Evolutionary conservation across 2,797 vertebrate genomes (phyloP).

Genomic region (Eulemur albifrons): DNA sequence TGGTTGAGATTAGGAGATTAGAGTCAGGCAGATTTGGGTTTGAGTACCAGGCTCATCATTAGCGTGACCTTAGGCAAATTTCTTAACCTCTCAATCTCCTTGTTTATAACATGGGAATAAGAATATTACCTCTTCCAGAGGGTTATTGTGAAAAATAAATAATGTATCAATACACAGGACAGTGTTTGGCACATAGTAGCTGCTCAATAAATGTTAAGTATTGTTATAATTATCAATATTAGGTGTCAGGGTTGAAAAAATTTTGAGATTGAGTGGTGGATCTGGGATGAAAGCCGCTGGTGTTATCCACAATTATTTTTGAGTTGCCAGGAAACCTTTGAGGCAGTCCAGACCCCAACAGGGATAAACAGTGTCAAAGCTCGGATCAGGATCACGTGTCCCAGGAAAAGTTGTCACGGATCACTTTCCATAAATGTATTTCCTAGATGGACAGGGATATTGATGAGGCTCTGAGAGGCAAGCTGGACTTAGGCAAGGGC

Average conservation of each 20-base stretch:
- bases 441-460: background rate
- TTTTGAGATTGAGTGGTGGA: background rate
- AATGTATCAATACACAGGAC: conserved; percentile 1
- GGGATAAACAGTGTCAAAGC: background rate
- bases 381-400: conserved; percentile 16
- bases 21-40: background rate
- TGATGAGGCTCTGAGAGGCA: background rate
- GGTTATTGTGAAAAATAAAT: conserved; percentile 49
- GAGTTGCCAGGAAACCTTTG: background rate
- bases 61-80: conserved; percentile 15
- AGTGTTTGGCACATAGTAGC: conserved; percentile 41
- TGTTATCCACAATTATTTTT: background rate
- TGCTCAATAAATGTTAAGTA: conserved; percentile 2
- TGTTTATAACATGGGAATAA: background rate
- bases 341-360: background rate
- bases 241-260: conserved; percentile 19
- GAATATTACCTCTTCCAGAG: background rate
- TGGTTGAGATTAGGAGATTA: conserved; percentile 3
- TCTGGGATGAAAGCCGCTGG: background rate
- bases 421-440: conserved; percentile 44
- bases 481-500: background rate
- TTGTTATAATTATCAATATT: conserved; percentile 5
- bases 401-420: background rate
- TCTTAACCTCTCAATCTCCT: conserved; percentile 2
- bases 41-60: conserved; percentile 1